A percentile compares a stretch with the other conserved stretches of the same genome.
phyloP scores from a whole-genome alignment of 2,113 vertebrate genomes.

The Urocitellus parryii region DNA sequence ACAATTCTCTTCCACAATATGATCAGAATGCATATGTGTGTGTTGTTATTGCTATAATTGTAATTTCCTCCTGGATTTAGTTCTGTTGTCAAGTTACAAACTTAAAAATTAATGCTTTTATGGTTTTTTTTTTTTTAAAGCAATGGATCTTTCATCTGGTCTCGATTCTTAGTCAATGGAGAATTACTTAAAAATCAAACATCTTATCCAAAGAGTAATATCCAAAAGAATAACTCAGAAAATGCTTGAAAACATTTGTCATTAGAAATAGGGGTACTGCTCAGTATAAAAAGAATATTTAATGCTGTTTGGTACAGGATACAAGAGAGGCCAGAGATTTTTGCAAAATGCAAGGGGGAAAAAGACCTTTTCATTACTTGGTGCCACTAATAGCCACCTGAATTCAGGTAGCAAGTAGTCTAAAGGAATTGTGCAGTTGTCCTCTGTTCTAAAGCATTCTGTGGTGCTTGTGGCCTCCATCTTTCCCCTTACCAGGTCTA shows the following conservation, averaged over 20 bases:
- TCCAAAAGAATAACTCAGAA: conserved; percentile 12
- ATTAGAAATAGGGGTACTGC: not conserved
- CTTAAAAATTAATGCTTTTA: not conserved
- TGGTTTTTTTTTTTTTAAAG: not conserved
- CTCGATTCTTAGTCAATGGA: conserved; percentile 11
- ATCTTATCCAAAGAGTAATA: not conserved
- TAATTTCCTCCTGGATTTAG: conserved; percentile 1
- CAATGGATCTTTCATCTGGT: not conserved
- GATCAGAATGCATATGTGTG: not conserved
- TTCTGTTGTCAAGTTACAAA: not conserved
- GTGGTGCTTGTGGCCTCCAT: not conserved
- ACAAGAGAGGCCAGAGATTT: conserved; percentile 20
- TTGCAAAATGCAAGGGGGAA: not conserved
- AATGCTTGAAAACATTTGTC: conserved; percentile 40
- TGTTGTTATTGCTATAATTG: not conserved
- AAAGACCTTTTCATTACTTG: not conserved
- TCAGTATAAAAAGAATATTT: conserved; percentile 17
- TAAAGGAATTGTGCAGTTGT: not conserved
- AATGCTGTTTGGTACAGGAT: not conserved
- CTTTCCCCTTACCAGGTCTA: not conserved
- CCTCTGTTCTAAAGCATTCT: not conserved
- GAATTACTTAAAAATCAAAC: conserved; percentile 28
- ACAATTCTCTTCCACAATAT: conserved; percentile 28
- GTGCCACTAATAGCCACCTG: not conserved
- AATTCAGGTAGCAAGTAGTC: not conserved